These are phyloP conservation scores for Acanthosepion pharaonis DNA, from an alignment of 2,888 invertebrate species.

Conservation along the genomic window DNA sequence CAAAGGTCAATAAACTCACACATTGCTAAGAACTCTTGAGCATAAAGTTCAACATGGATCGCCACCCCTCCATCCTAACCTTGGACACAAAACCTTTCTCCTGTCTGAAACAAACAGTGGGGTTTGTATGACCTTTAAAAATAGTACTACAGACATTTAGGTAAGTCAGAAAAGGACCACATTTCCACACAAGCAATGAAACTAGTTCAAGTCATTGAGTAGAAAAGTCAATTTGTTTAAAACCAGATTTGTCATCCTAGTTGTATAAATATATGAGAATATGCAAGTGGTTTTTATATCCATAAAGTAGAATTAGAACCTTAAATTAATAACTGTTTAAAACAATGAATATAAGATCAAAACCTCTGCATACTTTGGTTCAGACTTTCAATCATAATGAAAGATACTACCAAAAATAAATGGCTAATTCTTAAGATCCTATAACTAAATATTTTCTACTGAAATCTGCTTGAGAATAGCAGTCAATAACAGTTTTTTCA, in stretches of 20 bases:
- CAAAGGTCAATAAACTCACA: conserved; percentile 33
- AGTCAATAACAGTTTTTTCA: too few species aligned
- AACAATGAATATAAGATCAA: too few species aligned
- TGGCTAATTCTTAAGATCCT: too few species aligned
- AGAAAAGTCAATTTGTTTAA: background rate
- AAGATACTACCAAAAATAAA: too few species aligned
- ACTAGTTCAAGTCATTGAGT: background rate
- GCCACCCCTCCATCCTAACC: background rate
- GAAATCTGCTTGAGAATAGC: too few species aligned
- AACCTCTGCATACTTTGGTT: too few species aligned
- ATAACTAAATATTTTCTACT: too few species aligned
- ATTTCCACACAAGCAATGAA: background rate
- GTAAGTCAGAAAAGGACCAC: background rate
- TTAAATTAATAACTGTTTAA: too few species aligned
- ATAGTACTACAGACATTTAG: background rate
- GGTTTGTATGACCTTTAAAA: conserved; percentile 1
- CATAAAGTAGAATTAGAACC: too few species aligned
- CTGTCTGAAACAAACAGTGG: background rate
- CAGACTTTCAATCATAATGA: too few species aligned
- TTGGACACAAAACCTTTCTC: background rate
- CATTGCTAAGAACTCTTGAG: background rate
- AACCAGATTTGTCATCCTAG: background rate
- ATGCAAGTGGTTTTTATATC: background rate
- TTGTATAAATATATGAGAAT: background rate
- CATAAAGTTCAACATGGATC: background rate